A percentile compares a stretch with the other conserved stretches of the same genome.
These are phyloP conservation scores for Boulengeromyrus knoepffleri DNA, from an alignment of 2,113 vertebrate genomes.

Conservation along the genomic window DNA sequence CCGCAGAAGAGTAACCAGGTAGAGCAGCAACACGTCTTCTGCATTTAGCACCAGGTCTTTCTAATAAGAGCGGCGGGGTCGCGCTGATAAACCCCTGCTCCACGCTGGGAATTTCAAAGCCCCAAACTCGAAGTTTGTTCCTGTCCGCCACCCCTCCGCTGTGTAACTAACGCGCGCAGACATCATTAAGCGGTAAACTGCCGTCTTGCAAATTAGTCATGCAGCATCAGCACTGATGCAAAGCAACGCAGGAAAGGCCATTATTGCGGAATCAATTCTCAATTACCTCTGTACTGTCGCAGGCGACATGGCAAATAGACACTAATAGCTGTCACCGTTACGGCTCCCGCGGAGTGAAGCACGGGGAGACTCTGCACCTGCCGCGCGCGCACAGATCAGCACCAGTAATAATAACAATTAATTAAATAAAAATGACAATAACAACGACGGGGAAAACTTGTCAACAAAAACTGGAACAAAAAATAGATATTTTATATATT, in stretches of 20 bases:
- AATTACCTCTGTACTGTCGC: slow-evolving; percentile 18
- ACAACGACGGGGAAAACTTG: neutral
- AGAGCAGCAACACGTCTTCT: neutral
- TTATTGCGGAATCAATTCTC: slow-evolving; percentile 24
- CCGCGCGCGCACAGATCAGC: neutral
- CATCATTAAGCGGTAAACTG: slow-evolving; percentile 23
- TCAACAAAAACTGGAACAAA: neutral
- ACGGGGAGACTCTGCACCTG: slow-evolving; percentile 2
- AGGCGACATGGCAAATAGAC: slow-evolving; percentile 14
- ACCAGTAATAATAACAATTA: neutral
- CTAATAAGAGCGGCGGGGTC: neutral
- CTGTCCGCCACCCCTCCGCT: neutral
- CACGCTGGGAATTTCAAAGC: neutral
- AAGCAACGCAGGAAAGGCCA: slow-evolving; percentile 16
- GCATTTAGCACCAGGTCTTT: neutral
- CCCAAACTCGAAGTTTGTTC: neutral
- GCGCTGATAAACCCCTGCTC: neutral
- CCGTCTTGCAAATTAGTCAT: slow-evolving; percentile 15
- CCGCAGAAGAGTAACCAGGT: neutral
- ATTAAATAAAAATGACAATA: slow-evolving; percentile 4
- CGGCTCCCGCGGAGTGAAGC: neutral
- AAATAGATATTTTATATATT: neutral
- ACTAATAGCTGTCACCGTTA: slow-evolving; percentile 5
- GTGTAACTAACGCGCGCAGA: slow-evolving; percentile 15
- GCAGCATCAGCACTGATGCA: slow-evolving; percentile 19